Conservation (phyloP, 2,888 invertebrate species). For the Hyposoter didymator region DNA sequence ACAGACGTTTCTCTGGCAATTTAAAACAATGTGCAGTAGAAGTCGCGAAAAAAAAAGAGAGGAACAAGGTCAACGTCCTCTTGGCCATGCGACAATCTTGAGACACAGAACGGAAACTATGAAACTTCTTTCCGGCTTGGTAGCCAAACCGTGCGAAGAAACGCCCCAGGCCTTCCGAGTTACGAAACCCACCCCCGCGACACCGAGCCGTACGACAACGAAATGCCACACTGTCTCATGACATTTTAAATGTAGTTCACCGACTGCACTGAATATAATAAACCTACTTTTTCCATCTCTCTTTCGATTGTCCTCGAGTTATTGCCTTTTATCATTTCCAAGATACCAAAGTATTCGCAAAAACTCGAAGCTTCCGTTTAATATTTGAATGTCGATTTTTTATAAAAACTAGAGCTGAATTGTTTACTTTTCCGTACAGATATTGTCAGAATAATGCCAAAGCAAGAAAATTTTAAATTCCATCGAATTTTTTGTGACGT, state of each 20-base stretch:
- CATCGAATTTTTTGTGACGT: neutral
- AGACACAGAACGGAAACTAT: slow-evolving; percentile 38
- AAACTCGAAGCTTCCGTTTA: neutral
- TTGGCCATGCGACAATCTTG: slow-evolving; percentile 32
- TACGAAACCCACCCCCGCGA: slow-evolving; percentile 57
- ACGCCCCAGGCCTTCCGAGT: slow-evolving; percentile 58
- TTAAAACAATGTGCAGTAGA: slow-evolving; percentile 35
- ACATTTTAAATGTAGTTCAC: slow-evolving; percentile 75
- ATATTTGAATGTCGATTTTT: neutral
- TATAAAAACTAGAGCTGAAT: neutral
- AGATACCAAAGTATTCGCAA: neutral
- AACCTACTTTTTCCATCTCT: neutral
- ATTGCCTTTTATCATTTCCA: neutral
- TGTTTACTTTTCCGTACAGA: neutral
- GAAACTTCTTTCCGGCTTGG: slow-evolving; percentile 51
- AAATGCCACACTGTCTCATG: slow-evolving; percentile 51
- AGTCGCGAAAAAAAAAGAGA: slow-evolving; percentile 3
- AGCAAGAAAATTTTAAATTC: neutral
- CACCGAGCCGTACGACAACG: slow-evolving; percentile 41
- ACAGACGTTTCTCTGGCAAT: slow-evolving; percentile 36
- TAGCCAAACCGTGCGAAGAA: slow-evolving; percentile 43
- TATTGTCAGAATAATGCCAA: neutral
- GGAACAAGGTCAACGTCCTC: slow-evolving; percentile 24
- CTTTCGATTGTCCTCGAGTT: neutral
- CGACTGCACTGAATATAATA: slow-evolving; percentile 72